Percentiles rank a stretch among this genome's conserved stretches.
Conservation (phyloP, 92 coral and sea anemone species). For the Muricea muricata region DNA sequence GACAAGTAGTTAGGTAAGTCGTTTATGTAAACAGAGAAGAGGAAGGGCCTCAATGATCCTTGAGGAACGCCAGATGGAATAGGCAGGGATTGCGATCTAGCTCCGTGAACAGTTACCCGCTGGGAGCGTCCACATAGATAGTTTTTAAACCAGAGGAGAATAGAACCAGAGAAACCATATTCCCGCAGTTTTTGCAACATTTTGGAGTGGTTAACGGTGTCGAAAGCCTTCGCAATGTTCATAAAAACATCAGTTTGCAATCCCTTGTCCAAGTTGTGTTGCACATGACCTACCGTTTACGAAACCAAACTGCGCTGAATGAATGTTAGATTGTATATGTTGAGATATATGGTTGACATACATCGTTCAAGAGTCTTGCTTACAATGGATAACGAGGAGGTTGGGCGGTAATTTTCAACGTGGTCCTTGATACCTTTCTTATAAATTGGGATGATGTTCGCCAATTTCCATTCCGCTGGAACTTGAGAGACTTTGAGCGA, state of each 20-base stretch:
- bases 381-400: constrained; percentile 42
- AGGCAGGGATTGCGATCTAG: not conserved
- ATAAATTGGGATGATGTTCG: constrained; percentile 46
- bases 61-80: not conserved
- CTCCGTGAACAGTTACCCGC: not conserved
- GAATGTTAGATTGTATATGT: constrained; percentile 18
- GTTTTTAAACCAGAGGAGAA: constrained; percentile 42
- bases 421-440: constrained; percentile 55
- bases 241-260: constrained; percentile 48
- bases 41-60: not conserved
- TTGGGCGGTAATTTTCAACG: constrained; percentile 44
- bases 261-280: constrained; percentile 55
- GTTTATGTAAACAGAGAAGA: not conserved
- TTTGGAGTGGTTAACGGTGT: constrained; percentile 52
- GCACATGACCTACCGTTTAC: constrained; percentile 34
- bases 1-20: not conserved
- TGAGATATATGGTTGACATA: not conserved
- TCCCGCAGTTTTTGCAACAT: constrained; percentile 45
- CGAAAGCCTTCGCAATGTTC: constrained; percentile 46
- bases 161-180: constrained; percentile 44
- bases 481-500: constrained; percentile 45
- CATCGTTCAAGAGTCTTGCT: constrained; percentile 52
- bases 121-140: constrained; percentile 51
- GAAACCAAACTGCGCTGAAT: constrained; percentile 47
- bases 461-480: constrained; percentile 64